These are phyloP conservation scores for Drosophila rufa DNA, from an alignment of 1,140 invertebrate genomes.

Conservation along the genomic window DNA sequence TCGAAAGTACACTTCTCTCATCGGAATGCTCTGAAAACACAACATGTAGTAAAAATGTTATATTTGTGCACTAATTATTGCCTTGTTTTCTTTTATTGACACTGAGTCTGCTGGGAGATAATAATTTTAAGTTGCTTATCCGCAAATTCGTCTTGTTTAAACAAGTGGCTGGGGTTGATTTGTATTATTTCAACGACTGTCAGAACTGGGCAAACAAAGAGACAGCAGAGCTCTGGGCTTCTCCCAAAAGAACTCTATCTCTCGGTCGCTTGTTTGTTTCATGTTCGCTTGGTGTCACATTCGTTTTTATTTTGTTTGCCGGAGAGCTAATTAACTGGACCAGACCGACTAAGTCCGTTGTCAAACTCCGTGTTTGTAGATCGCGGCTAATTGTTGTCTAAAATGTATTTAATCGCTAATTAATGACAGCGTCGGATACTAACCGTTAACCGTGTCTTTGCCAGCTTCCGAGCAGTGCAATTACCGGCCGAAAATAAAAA, in stretches of 20 bases:
- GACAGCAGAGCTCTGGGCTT: conserved; percentile 15
- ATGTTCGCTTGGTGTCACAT: conserved; percentile 9
- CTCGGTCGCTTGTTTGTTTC: conserved; percentile 11
- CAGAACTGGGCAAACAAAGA: conserved; percentile 35
- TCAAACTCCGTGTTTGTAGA: conserved; percentile 34
- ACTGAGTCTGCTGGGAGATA: conserved; percentile 38
- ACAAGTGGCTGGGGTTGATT: conserved; percentile 57
- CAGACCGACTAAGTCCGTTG: conserved; percentile 23
- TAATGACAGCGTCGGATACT: conserved; percentile 44
- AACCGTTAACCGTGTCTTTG: conserved; percentile 61
- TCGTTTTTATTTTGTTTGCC: conserved; percentile 33
- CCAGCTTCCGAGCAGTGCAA: conserved; percentile 70
- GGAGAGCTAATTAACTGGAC: conserved; percentile 37
- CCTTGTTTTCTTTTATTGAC: conserved; percentile 58
- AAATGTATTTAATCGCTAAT: conserved; percentile 61
- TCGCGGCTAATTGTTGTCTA: conserved; percentile 48
- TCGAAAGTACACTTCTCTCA: background rate
- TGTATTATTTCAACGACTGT: conserved; percentile 24
- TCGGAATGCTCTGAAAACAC: background rate
- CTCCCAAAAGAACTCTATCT: background rate
- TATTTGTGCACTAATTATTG: conserved; percentile 56
- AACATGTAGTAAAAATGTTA: conserved; percentile 11
- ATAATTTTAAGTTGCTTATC: conserved; percentile 53
- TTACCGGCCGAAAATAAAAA: conserved; percentile 34
- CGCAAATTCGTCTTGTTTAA: conserved; percentile 50